Percentiles rank a stretch among this genome's conserved stretches.
phyloP scores from a whole-genome alignment of 2,888 invertebrate species.

The Cosmia pyralina region DNA sequence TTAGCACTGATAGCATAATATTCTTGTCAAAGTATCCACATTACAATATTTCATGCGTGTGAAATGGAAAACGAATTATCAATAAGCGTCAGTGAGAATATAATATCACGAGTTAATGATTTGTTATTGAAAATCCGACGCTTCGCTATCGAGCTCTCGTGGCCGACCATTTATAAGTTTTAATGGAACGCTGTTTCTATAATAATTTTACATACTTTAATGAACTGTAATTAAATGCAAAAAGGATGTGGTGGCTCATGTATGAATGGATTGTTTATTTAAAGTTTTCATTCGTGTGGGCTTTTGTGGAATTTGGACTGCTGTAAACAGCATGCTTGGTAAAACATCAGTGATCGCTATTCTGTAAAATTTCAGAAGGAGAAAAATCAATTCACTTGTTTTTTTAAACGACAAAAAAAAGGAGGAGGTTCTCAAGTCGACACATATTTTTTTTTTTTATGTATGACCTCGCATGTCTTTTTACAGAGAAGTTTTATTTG shows the following conservation, averaged over 20 bases:
- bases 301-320: not conserved
- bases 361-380: not conserved
- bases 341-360: not conserved
- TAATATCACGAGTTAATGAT: constrained; percentile 10
- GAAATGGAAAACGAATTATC: constrained; percentile 13
- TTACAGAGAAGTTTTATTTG: too few species aligned
- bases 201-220: not conserved
- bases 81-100: not conserved
- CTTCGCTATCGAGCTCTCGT: not conserved
- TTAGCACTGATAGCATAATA: too few species aligned
- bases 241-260: not conserved
- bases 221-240: constrained; percentile 2
- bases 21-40: not conserved
- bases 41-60: not conserved
- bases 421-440: too few species aligned
- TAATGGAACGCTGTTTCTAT: not conserved
- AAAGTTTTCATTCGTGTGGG: not conserved
- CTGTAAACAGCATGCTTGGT: not conserved
- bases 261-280: not conserved
- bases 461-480: too few species aligned
- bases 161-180: constrained; percentile 3
- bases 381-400: not conserved
- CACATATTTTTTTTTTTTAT: too few species aligned
- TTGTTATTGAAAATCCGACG: constrained; percentile 26
- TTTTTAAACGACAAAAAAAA: too few species aligned